Evolutionary conservation across 37 sponge, comb jelly and placozoan genomes (phyloP).

Genomic region (Diacarnus erythraeanus): DNA sequence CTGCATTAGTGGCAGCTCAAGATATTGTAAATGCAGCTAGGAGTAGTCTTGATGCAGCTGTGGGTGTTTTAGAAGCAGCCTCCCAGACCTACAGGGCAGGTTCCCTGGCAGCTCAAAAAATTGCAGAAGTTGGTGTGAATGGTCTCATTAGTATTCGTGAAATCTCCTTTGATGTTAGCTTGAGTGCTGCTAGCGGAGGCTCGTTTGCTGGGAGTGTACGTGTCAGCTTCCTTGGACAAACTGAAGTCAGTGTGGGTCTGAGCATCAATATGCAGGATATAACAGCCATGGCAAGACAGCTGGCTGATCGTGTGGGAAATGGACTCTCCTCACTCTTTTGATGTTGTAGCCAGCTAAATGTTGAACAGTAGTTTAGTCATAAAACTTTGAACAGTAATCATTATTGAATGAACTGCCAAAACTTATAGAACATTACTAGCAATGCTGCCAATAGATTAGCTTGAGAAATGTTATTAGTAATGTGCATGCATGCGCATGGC

Average conservation of each 20-base stretch:
- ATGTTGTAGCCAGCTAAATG: too few species aligned
- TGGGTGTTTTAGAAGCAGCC: not conserved
- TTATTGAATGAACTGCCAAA: too few species aligned
- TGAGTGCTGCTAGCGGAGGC: not conserved
- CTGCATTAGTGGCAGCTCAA: not conserved
- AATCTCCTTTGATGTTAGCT: not conserved
- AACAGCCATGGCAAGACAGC: not conserved
- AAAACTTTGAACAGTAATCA: too few species aligned
- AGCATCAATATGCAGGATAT: not conserved
- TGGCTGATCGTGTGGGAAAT: not conserved
- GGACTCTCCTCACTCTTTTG: not conserved
- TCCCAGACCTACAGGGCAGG: not conserved
- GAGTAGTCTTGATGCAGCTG: not conserved
- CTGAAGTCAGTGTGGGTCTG: not conserved
- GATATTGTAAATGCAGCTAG: not conserved
- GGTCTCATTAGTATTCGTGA: not conserved
- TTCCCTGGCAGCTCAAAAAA: not conserved
- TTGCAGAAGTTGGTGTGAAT: not conserved
- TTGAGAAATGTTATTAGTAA: too few species aligned
- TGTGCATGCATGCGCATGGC: too few species aligned
- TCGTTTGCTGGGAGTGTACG: not conserved
- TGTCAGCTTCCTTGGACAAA: not conserved
- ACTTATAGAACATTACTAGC: too few species aligned
- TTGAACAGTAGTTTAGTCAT: too few species aligned
- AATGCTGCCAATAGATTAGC: too few species aligned